Evolutionary conservation across 1,140 invertebrate species (phyloP).

Genomic region (Drosophila yakuba): DNA sequence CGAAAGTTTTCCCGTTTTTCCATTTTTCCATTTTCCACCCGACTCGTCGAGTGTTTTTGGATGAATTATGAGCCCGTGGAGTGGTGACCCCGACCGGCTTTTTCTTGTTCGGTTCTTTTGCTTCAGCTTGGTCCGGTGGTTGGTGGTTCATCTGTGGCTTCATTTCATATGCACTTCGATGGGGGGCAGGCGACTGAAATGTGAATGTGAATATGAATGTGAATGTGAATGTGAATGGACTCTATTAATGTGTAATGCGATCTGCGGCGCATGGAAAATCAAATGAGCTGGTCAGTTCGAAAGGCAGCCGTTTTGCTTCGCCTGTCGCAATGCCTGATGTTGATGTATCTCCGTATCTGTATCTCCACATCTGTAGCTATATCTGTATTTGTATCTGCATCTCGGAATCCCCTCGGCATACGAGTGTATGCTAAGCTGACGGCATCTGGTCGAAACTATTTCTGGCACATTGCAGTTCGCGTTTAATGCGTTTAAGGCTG

Average conservation of each 20-base stretch:
- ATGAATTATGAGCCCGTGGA: slow-evolving; percentile 68
- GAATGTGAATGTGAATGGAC: slow-evolving; percentile 43
- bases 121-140: slow-evolving; percentile 6
- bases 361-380: not conserved
- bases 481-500: slow-evolving; percentile 8
- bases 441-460: slow-evolving; percentile 72
- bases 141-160: slow-evolving; percentile 50
- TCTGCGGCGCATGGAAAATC: slow-evolving; percentile 66
- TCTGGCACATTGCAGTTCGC: slow-evolving; percentile 68
- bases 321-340: slow-evolving; percentile 33
- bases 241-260: slow-evolving; percentile 73
- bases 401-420: not conserved
- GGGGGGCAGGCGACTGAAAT: not conserved
- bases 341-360: slow-evolving; percentile 47
- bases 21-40: not conserved
- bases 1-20: slow-evolving; percentile 40
- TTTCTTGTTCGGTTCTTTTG: not conserved
- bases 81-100: slow-evolving; percentile 59
- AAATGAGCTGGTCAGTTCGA: slow-evolving; percentile 43
- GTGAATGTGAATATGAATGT: slow-evolving; percentile 23
- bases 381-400: slow-evolving; percentile 12
- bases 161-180: slow-evolving; percentile 40
- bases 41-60: slow-evolving; percentile 15
- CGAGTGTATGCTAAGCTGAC: slow-evolving; percentile 34
- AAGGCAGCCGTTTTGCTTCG: slow-evolving; percentile 27